Conservation (phyloP, 2,797 vertebrate species). For the Momotus momota region DNA sequence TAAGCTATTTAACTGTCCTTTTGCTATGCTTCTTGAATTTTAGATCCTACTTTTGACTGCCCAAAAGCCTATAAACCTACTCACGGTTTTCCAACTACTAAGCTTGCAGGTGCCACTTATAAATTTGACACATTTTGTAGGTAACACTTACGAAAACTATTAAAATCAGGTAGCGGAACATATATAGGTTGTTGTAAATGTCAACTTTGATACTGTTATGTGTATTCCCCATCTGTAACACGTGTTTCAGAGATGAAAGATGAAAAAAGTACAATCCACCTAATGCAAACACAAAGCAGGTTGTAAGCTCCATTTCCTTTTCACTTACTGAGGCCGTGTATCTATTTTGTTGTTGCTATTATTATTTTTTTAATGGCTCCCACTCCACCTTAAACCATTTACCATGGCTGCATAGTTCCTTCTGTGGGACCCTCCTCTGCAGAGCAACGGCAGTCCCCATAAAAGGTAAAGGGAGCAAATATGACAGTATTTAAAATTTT, state of each 20-base stretch:
- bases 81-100: neutral
- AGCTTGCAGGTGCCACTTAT: neutral
- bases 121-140: neutral
- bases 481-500: neutral
- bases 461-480: neutral
- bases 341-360: neutral
- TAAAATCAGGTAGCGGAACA: neutral
- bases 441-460: neutral
- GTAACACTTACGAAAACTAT: neutral
- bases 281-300: neutral
- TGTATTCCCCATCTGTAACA: neutral
- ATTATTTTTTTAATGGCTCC: neutral
- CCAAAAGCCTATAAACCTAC: neutral
- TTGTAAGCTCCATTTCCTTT: neutral
- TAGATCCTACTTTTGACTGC: neutral
- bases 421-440: neutral
- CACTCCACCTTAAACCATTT: neutral
- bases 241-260: neutral
- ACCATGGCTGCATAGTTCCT: neutral
- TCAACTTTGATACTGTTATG: neutral
- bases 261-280: neutral
- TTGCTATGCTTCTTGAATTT: neutral
- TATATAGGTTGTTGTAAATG: neutral
- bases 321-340: neutral
- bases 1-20: neutral